Percentiles rank a stretch among this genome's conserved stretches.
These are phyloP conservation scores for Lithophane leautieri DNA, from an alignment of 2,888 invertebrate genomes.

Conservation along the genomic window DNA sequence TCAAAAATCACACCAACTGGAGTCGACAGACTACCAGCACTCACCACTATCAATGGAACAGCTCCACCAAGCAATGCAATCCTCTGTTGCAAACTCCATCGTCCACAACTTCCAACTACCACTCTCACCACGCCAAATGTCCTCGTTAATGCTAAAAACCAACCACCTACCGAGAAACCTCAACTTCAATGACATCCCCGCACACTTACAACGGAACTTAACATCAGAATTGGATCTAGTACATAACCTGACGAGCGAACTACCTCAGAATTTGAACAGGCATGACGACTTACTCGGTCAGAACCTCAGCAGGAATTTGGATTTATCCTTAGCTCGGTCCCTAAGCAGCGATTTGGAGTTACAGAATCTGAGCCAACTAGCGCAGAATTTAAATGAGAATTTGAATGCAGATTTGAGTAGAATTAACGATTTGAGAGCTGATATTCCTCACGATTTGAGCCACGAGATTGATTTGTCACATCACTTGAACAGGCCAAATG, in stretches of 20 bases:
- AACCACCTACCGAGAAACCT: conserved; percentile 80
- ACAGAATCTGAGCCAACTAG: conserved; percentile 75
- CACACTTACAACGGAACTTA: conserved; percentile 76
- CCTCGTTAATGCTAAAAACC: conserved; percentile 84
- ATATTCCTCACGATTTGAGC: conserved; percentile 75
- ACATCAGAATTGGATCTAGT: conserved; percentile 78
- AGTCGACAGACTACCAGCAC: conserved; percentile 81
- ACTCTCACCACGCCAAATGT: conserved; percentile 85
- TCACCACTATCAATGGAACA: conserved; percentile 86
- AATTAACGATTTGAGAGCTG: conserved; percentile 67
- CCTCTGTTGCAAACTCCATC: conserved; percentile 75
- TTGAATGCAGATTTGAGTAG: conserved; percentile 72
- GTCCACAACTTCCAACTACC: conserved; percentile 86
- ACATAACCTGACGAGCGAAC: conserved; percentile 74
- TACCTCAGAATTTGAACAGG: conserved; percentile 76
- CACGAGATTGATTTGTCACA: conserved; percentile 79
- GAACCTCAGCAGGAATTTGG: conserved; percentile 67
- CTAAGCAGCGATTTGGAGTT: conserved; percentile 73
- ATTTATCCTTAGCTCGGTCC: conserved; percentile 61
- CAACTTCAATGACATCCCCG: conserved; percentile 83
- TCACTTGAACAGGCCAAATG: conserved; percentile 76
- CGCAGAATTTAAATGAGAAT: conserved; percentile 79
- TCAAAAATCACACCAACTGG: conserved; percentile 84
- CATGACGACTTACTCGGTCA: conserved; percentile 73
- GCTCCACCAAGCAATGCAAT: conserved; percentile 85